Percentiles rank a stretch among this genome's conserved stretches.
Conservation (phyloP, 2,113 vertebrate genomes). For the Lophius piscatorius region DNA sequence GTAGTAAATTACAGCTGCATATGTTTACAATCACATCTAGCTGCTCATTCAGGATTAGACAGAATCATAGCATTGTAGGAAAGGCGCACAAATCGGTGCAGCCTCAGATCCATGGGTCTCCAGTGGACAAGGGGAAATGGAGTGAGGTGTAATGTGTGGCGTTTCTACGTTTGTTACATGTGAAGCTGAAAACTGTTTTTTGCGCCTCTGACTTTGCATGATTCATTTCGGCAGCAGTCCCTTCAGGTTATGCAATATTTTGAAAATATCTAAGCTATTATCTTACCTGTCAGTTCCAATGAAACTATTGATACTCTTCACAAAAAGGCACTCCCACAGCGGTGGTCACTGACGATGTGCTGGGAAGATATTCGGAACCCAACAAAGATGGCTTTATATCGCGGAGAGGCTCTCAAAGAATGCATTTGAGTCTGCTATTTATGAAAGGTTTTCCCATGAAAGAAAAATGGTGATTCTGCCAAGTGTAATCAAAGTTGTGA, state of each 20-base stretch:
- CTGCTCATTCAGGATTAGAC: slow-evolving; percentile 1
- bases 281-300: background rate
- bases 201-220: background rate
- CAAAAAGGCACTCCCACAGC: background rate
- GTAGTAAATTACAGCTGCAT: background rate
- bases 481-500: slow-evolving; percentile 9
- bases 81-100: background rate
- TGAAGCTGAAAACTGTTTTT: too few species aligned
- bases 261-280: too few species aligned
- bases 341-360: too few species aligned
- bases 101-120: background rate
- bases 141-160: background rate
- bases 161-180: too few species aligned
- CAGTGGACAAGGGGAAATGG: background rate
- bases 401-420: background rate
- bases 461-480: background rate
- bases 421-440: too few species aligned
- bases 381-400: too few species aligned
- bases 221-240: background rate
- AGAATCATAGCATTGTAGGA: background rate
- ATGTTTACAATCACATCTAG: slow-evolving; percentile 10
- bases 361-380: too few species aligned
- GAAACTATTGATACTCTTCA: background rate
- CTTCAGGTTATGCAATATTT: background rate
- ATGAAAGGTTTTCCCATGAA: too few species aligned